Base-by-base conservation (phyloP, 2,888 invertebrate genomes). In the Cheilosia pagana region DNA sequence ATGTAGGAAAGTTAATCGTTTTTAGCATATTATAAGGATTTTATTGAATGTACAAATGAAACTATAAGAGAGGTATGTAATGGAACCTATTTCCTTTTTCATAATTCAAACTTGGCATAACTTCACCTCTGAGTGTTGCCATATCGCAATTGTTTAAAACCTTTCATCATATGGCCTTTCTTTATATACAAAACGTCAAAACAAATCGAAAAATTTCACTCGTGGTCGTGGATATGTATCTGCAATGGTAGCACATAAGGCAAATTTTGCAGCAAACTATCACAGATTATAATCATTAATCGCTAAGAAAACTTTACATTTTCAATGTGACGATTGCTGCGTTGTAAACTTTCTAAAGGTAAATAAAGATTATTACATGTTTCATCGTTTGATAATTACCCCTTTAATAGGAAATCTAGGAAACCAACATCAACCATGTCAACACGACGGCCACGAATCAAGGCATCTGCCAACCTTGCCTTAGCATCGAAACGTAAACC, bases 371-470 rank as follows among this genome's bases (percentile, higher is more conserved):
- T 8, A 35, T 3, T 28, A 7, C 1, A 10, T 19, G 3, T 8
- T 12, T 50, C 8, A 16, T 10, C 10, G n/a, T 10, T 14, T 23
- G 8, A 4, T 52, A 63, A 39, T 39, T 14, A 16, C 16, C 0
- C 14, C 14, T 25, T 10, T n/a, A 5, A 41, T 63, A 68, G 76
- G n/a, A 25, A 45, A 68, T 45, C 28, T 35, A 39, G 14, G 23
- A 70, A 35, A 7, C n/a, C 19, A 45, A 57, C 21, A 21, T 1
- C 12, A 59, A 68, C 43, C 68, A 95, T 95, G 95, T 93, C 95
- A 71, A 93, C 94, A 57, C 92, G 95, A 91, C 92, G 96, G 89
- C 94, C 95, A 62, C 93, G 96, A 91, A 95, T 96, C 88, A 96
- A 96, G 93, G 95, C 94, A 74, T 93, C 95, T 88, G 95, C 95